These are phyloP conservation scores for Rhabdomys dilectus DNA, from an alignment of 2,113 vertebrate genomes.

Conservation along the genomic window DNA sequence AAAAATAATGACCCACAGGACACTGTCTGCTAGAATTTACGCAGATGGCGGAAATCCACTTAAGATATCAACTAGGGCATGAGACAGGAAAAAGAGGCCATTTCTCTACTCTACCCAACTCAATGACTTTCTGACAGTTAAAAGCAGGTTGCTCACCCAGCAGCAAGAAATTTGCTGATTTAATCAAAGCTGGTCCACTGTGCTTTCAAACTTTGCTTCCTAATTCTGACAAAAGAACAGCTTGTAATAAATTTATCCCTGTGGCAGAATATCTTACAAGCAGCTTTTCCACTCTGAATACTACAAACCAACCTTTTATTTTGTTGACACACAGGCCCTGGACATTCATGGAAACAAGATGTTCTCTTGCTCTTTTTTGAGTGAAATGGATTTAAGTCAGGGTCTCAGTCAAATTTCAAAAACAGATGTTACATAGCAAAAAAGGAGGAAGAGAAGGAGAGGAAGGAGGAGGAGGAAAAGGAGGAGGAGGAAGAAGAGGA, in stretches of 20 bases:
- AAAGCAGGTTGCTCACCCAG: conserved; percentile 18
- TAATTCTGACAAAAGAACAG: conserved; percentile 67
- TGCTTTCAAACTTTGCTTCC: conserved; percentile 53
- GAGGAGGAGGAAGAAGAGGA: background rate
- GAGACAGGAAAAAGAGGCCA: background rate
- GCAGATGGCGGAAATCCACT: background rate
- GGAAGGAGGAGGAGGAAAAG: background rate
- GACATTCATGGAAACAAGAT: conserved; percentile 85
- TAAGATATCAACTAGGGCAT: background rate
- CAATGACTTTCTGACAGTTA: background rate
- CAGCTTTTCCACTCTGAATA: conserved; percentile 73
- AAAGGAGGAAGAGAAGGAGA: background rate
- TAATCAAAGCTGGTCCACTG: background rate
- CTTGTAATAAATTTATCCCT: conserved; percentile 45
- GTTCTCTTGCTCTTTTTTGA: conserved; percentile 79
- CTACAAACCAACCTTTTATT: conserved; percentile 76
- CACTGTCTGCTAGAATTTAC: background rate
- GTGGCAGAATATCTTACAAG: conserved; percentile 70
- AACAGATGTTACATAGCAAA: conserved; percentile 80
- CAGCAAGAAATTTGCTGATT: conserved; percentile 60
- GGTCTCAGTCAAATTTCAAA: conserved; percentile 81
- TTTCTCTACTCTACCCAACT: conserved; percentile 47
- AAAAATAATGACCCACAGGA: background rate
- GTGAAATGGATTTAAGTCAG: conserved; percentile 83
- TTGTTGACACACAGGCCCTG: conserved; percentile 81